Evolutionary conservation across 2,888 invertebrate genomes (phyloP).

Genomic region (Drosophila ochracea): DNA sequence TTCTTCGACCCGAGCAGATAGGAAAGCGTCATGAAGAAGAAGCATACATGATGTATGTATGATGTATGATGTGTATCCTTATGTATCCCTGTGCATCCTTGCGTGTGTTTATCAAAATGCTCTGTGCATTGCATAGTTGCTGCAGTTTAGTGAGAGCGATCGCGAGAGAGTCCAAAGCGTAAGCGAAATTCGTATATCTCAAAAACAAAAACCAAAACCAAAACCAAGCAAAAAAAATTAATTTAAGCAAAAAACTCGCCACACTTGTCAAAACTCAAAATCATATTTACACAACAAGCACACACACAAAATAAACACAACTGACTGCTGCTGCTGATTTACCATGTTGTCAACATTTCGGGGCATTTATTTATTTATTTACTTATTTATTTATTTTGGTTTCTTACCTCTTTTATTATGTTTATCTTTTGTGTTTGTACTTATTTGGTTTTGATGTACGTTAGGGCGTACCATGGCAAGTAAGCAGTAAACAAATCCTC

Average conservation of each 20-base stretch:
- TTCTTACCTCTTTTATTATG: not conserved
- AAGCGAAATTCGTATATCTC: conserved; percentile 2
- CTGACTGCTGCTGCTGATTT: conserved; percentile 42
- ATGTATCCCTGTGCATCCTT: conserved; percentile 1
- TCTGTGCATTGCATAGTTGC: conserved; percentile 13
- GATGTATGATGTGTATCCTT: not conserved
- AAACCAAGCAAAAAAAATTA: not conserved
- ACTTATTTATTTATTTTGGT: conserved; percentile 3
- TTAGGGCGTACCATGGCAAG: conserved; percentile 21
- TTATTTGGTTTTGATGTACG: not conserved
- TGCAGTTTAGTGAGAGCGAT: conserved; percentile 39
- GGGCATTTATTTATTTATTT: conserved; percentile 18
- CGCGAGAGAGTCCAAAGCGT: conserved; percentile 35
- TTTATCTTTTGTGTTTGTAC: not conserved
- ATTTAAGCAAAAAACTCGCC: not conserved
- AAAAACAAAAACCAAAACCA: not conserved
- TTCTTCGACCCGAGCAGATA: conserved; percentile 1
- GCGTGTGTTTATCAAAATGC: not conserved
- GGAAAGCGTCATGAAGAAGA: not conserved
- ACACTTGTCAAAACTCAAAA: conserved; percentile 11
- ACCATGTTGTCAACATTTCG: conserved; percentile 51
- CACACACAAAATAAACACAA: conserved; percentile 8
- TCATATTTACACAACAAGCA: conserved; percentile 13
- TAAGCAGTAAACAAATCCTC: not conserved
- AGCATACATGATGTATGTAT: conserved; percentile 3